phyloP scores from a whole-genome alignment of 1,140 invertebrate species.

The Platyscapa corneri region DNA sequence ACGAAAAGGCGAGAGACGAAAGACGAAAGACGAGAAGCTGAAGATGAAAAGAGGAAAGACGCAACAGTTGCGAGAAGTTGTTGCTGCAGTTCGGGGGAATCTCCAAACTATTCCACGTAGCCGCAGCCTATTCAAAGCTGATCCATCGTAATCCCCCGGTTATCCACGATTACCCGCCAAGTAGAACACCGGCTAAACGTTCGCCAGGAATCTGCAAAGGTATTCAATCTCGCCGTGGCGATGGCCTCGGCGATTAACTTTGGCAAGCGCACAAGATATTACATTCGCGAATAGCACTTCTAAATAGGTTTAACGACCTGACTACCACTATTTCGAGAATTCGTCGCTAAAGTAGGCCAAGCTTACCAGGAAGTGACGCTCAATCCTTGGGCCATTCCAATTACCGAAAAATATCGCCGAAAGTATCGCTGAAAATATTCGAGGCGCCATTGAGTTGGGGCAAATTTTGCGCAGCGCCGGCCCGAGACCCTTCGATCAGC shows the following conservation, averaged over 20 bases:
- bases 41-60: background rate
- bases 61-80: constrained; percentile 39
- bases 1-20: background rate
- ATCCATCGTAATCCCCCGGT: constrained; percentile 50
- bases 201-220: constrained; percentile 33
- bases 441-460: background rate
- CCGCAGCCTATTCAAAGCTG: constrained; percentile 45
- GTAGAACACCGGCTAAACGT: constrained; percentile 37
- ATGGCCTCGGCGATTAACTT: constrained; percentile 28
- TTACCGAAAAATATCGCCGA: no score
- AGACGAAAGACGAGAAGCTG: background rate
- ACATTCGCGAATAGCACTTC: background rate
- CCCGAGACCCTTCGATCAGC: background rate
- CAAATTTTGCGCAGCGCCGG: background rate
- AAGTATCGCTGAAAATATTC: no score
- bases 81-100: background rate
- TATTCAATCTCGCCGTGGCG: constrained; percentile 26
- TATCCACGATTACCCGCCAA: constrained; percentile 47
- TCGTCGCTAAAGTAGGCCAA: constrained; percentile 3
- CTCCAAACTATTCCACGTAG: constrained; percentile 33
- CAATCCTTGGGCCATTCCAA: background rate
- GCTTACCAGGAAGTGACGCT: background rate
- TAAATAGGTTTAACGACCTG: constrained; percentile 17
- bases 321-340: constrained; percentile 10
- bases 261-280: constrained; percentile 29